phyloP scores from a whole-genome alignment of 1,140 invertebrate genomes.

The Chrysoperla carnea region DNA sequence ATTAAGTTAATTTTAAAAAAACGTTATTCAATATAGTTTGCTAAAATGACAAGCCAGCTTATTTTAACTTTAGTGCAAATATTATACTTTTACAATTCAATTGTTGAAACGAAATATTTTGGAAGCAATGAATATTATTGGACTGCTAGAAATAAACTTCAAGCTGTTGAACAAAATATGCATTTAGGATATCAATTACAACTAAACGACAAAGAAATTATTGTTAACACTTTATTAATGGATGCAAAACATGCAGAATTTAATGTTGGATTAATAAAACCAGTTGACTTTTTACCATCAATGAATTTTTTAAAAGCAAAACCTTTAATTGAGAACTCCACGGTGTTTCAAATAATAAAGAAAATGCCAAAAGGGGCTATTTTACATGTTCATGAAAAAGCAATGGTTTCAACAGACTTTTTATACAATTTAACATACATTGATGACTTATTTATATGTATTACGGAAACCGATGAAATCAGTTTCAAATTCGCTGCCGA shows the following conservation, averaged over 20 bases:
- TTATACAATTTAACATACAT: slow-evolving; percentile 50
- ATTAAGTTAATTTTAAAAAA: too few relatives aligned
- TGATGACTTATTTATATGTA: slow-evolving; percentile 48
- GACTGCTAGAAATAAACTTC: too few relatives aligned
- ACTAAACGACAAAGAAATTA: slow-evolving; percentile 32
- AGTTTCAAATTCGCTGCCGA: slow-evolving; percentile 18
- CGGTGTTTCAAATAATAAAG: slow-evolving; percentile 49
- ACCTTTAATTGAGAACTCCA: slow-evolving; percentile 37
- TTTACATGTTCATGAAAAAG: slow-evolving; percentile 53
- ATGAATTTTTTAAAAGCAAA: slow-evolving; percentile 47
- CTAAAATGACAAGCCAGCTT: too few relatives aligned
- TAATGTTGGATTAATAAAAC: slow-evolving; percentile 32
- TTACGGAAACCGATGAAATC: slow-evolving; percentile 17
- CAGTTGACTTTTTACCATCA: slow-evolving; percentile 38
- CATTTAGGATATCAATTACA: too few relatives aligned
- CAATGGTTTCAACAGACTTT: slow-evolving; percentile 42
- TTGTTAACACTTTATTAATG: slow-evolving; percentile 48
- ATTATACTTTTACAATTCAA: too few relatives aligned
- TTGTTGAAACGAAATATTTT: too few relatives aligned
- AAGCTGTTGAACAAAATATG: too few relatives aligned
- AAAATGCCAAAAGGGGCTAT: slow-evolving; percentile 52
- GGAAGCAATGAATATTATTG: too few relatives aligned
- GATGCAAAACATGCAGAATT: slow-evolving; percentile 39
- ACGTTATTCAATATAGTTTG: too few relatives aligned
- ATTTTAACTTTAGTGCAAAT: too few relatives aligned